Conservation (phyloP, 2,797 vertebrate genomes). For the Sebastes steindachneri region DNA sequence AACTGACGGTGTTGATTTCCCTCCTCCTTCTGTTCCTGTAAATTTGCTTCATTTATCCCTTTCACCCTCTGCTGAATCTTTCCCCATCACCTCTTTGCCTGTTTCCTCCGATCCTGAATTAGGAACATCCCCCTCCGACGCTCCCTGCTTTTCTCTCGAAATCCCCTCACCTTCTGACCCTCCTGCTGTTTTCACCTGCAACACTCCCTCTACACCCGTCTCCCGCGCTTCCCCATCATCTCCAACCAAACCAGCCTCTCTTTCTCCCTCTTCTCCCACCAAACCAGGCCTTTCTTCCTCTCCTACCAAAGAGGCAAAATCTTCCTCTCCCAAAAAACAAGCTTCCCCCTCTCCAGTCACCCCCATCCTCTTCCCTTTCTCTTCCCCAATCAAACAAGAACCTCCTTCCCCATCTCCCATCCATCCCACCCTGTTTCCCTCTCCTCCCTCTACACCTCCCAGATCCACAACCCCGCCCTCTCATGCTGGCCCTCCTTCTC, state of each 20-base stretch:
- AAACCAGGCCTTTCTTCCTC: neutral
- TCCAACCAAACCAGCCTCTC: neutral
- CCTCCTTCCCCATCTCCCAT: slow-evolving; percentile 42
- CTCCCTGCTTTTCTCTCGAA: slow-evolving; percentile 4
- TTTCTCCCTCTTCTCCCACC: slow-evolving; percentile 8
- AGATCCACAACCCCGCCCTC: slow-evolving; percentile 27
- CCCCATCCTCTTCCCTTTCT: slow-evolving; percentile 44
- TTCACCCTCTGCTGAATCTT: slow-evolving; percentile 22
- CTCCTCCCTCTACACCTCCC: slow-evolving; percentile 69
- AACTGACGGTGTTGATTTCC: neutral
- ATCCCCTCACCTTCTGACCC: slow-evolving; percentile 8
- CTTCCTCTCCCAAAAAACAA: slow-evolving; percentile 23
- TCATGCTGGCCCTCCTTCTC: slow-evolving; percentile 18
- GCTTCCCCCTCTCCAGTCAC: neutral
- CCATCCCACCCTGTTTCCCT: slow-evolving; percentile 68
- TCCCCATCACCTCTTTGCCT: neutral
- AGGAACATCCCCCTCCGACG: neutral
- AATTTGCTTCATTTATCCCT: slow-evolving; percentile 26
- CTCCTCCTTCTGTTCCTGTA: neutral
- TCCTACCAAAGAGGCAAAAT: neutral
- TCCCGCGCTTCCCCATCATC: slow-evolving; percentile 23
- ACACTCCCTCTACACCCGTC: slow-evolving; percentile 4
- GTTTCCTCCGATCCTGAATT: slow-evolving; percentile 24
- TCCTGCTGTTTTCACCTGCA: slow-evolving; percentile 3
- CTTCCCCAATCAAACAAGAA: slow-evolving; percentile 40